Conservation (phyloP, 1,140 invertebrate species). For the Drosophila sproati region DNA sequence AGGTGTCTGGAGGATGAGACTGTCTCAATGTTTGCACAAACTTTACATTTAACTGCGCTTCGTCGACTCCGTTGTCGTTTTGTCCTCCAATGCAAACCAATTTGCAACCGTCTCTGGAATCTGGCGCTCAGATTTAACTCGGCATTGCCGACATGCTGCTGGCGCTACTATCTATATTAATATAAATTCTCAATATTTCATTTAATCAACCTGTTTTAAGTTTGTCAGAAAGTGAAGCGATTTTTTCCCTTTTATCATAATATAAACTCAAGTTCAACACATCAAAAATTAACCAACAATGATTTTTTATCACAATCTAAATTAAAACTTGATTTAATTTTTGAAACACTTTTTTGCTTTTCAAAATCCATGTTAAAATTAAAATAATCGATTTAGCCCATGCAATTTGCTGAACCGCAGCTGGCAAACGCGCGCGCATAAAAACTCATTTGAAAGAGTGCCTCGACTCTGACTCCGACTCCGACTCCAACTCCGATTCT, state of each 20-base stretch:
- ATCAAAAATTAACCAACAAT: too few relatives aligned
- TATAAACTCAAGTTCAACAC: too few relatives aligned
- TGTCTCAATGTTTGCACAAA: constrained; percentile 75
- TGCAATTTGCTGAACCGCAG: constrained; percentile 41
- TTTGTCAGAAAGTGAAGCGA: too few relatives aligned
- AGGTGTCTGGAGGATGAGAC: constrained; percentile 2
- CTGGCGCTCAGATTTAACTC: constrained; percentile 57
- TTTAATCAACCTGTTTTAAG: too few relatives aligned
- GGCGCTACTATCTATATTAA: constrained; percentile 31
- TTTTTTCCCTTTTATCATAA: too few relatives aligned
- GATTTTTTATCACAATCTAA: too few relatives aligned
- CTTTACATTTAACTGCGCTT: constrained; percentile 75
- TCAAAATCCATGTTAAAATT: not conserved
- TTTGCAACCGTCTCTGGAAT: constrained; percentile 63
- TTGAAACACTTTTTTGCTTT: too few relatives aligned
- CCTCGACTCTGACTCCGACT: constrained; percentile 31
- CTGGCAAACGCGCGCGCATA: constrained; percentile 65
- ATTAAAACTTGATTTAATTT: too few relatives aligned
- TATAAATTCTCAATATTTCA: not conserved
- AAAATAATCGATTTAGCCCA: constrained; percentile 19
- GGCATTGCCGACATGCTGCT: constrained; percentile 16
- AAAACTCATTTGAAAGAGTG: constrained; percentile 82
- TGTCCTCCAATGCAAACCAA: constrained; percentile 79
- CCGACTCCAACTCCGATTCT: constrained; percentile 3
- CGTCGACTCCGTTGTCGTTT: constrained; percentile 57